phyloP scores from a whole-genome alignment of 2,113 vertebrate species.

The Otus sunia region DNA sequence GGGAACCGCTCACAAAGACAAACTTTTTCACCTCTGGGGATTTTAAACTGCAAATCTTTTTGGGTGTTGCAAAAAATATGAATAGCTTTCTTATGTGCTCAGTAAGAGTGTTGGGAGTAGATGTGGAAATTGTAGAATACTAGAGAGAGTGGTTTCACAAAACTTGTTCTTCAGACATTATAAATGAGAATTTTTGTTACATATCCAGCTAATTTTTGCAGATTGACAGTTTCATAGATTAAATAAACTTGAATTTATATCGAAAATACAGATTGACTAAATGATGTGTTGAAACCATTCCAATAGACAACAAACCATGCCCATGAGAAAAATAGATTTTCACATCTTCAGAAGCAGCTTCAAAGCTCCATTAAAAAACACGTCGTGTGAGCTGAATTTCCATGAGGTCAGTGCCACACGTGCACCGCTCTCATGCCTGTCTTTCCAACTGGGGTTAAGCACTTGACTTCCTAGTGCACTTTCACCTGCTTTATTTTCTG shows the following conservation, averaged over 20 bases:
- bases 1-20: rapidly evolving
- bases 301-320: rapidly evolving
- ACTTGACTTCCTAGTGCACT: not conserved
- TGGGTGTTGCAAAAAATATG: not conserved
- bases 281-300: not conserved
- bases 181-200: not conserved
- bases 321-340: not conserved
- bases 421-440: rapidly evolving
- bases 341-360: not conserved
- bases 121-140: not conserved
- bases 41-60: not conserved
- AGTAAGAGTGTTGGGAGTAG: not conserved
- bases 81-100: not conserved
- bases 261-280: not conserved
- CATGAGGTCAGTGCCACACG: rapidly evolving
- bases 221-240: not conserved
- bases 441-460: not conserved
- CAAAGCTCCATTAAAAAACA: not conserved
- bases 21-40: not conserved
- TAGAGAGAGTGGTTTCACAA: not conserved
- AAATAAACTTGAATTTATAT: not conserved
- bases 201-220: not conserved
- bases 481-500: not conserved
- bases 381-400: rapidly evolving
- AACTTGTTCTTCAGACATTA: not conserved